A percentile compares a stretch with the other conserved stretches of the same genome.
phyloP scores from a whole-genome alignment of 2,113 vertebrate genomes.

The Neogale vison region DNA sequence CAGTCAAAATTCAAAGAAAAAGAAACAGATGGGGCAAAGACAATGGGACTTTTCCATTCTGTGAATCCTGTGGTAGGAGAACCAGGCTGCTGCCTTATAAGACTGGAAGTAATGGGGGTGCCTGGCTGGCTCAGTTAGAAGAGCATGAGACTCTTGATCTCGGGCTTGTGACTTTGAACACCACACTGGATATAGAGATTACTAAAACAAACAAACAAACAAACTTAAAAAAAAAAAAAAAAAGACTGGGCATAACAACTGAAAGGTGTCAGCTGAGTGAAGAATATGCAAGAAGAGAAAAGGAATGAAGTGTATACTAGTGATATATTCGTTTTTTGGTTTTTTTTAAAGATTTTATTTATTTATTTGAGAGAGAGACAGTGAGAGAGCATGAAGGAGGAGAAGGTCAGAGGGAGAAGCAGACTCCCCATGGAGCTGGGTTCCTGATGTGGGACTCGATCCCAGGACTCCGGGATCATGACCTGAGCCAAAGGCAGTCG shows the following conservation, averaged over 20 bases:
- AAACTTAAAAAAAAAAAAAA: neutral
- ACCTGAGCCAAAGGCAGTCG: too few species aligned
- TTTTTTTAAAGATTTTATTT: too few species aligned
- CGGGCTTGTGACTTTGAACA: neutral
- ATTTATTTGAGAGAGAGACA: too few species aligned
- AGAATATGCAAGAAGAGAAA: slow-evolving; percentile 92
- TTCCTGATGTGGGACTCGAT: too few species aligned
- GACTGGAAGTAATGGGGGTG: neutral
- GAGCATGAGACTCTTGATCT: neutral
- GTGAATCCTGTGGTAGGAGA: slow-evolving; percentile 88
- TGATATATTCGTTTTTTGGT: slow-evolving; percentile 82
- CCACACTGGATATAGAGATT: neutral
- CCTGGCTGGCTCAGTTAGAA: neutral
- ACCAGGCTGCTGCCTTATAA: slow-evolving; percentile 85
- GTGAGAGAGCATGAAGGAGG: too few species aligned
- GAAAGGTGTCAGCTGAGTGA: slow-evolving; percentile 91
- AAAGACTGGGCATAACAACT: slow-evolving; percentile 78
- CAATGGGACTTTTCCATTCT: slow-evolving; percentile 87
- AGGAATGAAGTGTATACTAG: slow-evolving; percentile 89
- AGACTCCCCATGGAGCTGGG: too few species aligned
- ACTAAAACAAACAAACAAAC: neutral
- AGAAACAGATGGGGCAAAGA: slow-evolving; percentile 90
- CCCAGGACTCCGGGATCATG: too few species aligned
- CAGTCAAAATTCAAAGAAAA: slow-evolving; percentile 90
- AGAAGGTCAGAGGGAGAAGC: too few species aligned